These are phyloP conservation scores for Microplitis mediator DNA, from an alignment of 1,140 invertebrate species.

Conservation along the genomic window DNA sequence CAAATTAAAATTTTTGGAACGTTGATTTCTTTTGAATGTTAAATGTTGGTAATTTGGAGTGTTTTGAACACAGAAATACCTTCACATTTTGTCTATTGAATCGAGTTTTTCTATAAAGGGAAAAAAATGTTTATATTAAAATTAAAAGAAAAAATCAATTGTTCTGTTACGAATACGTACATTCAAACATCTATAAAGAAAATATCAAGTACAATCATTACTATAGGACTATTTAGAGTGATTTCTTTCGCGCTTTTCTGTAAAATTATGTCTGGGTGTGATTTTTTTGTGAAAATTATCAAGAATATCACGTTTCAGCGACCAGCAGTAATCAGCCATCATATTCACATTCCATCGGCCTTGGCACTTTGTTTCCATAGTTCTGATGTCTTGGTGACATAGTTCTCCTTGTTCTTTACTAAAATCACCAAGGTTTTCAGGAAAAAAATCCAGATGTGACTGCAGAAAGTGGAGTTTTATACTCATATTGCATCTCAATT, in stretches of 20 bases:
- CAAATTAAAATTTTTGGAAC: not conserved
- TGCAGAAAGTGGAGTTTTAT: slow-evolving; percentile 53
- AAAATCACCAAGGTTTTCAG: slow-evolving; percentile 42
- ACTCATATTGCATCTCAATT: slow-evolving; percentile 42
- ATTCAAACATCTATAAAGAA: not conserved
- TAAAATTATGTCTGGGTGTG: not conserved
- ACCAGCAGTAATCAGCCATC: slow-evolving; percentile 49
- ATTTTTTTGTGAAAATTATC: not conserved
- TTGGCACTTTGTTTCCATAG: slow-evolving; percentile 47
- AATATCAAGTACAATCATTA: slow-evolving; percentile 3
- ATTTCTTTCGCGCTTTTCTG: not conserved
- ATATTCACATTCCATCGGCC: too few species aligned
- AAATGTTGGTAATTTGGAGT: not conserved
- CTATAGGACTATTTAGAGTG: not conserved
- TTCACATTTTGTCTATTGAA: not conserved
- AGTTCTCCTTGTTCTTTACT: slow-evolving; percentile 52
- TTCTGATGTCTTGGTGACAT: slow-evolving; percentile 51
- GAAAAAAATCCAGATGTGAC: slow-evolving; percentile 54
- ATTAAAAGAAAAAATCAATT: not conserved
- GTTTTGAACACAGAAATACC: not conserved
- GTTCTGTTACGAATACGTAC: not conserved
- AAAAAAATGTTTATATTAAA: not conserved
- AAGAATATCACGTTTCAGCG: not conserved
- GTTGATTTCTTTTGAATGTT: not conserved
- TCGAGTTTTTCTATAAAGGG: not conserved